Conservation (phyloP, 2,888 invertebrate genomes). For the Conops quadrifasciatus region DNA sequence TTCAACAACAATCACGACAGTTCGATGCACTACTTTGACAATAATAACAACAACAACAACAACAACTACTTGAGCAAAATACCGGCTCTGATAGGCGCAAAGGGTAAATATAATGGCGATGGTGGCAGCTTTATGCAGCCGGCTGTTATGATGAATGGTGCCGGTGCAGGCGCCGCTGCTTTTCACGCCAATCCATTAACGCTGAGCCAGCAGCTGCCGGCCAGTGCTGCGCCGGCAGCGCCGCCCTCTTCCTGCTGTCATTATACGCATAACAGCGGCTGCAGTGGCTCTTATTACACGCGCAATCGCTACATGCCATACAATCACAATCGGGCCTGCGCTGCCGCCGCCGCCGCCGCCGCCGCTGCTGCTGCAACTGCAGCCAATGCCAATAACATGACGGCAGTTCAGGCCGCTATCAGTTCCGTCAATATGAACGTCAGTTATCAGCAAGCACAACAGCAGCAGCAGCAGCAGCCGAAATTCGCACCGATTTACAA, state of each 20-base stretch:
- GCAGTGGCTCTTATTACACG: constrained; percentile 51
- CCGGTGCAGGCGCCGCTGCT: constrained; percentile 32
- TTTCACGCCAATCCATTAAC: constrained; percentile 39
- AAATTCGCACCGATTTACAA: constrained; percentile 54
- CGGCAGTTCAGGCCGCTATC: constrained; percentile 31
- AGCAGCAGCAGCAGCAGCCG: constrained; percentile 39
- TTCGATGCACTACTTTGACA: constrained; percentile 12
- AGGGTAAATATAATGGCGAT: constrained; percentile 38
- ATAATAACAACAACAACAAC: constrained; percentile 24
- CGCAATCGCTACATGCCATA: constrained; percentile 63
- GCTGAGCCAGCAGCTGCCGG: constrained; percentile 37
- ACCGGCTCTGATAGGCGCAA: constrained; percentile 14
- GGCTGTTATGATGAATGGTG: constrained; percentile 8
- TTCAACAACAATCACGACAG: constrained; percentile 26
- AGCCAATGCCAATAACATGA: background rate
- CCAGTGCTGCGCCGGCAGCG: constrained; percentile 25
- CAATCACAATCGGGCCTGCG: constrained; percentile 54
- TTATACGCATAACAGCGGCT: constrained; percentile 49
- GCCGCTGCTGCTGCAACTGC: constrained; percentile 29
- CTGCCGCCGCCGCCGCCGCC: constrained; percentile 45
- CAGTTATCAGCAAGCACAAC: constrained; percentile 31
- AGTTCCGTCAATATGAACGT: constrained; percentile 36
- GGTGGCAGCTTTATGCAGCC: constrained; percentile 34
- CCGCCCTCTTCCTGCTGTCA: constrained; percentile 44
- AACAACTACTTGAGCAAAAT: background rate